Base-by-base conservation (phyloP, 1,140 invertebrate genomes). In the Drosophila orosa region DNA sequence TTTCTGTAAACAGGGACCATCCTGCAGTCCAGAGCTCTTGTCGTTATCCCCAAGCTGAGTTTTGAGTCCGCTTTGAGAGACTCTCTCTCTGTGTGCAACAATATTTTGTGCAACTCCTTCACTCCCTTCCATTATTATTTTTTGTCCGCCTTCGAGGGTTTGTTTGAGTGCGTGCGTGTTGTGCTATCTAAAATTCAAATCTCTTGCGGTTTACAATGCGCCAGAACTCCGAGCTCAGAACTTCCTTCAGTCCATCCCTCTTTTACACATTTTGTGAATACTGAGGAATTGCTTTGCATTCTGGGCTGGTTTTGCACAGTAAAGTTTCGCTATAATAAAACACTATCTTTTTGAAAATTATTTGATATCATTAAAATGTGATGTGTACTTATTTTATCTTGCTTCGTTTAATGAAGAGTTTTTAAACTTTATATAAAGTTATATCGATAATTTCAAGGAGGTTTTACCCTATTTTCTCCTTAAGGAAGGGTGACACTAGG, bases 141-240 rank as follows among this genome's bases (percentile, higher is more conserved):
- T 75, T 52, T 48, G 42, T 10, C 37, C 35, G 50, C 60, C 56
- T 48, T 12, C 44, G 5, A 29, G 31, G 35, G n/a, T 63, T 54
- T 44, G 17, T 78, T 40, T 61, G 75, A 29, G 58, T 52, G 56
- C 47, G 60, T 50, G 57, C 63, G 74, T 78, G 55, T 80, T 62
- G 25, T 44, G 58, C 44, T 85, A 85, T 85, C 82, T 85, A 67
- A 86, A 85, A 85, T 85, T 85, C 82, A 85, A 85, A 85, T 85
- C 82, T 85, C 78, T 75, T 85, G 82, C 60, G 80, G 80, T 67
- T 85, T 73, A 74, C 77, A 84, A 56, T 58, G 74, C 80, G 69
- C 61, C 73, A 75, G 60, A 69, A 69, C 65, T 57, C 50, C 8
- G 33, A 39, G 22, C 40, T 57, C 39, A 2, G 25, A 55, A 56